phyloP scores from a whole-genome alignment of 2,888 invertebrate species.

The Hartigia nigra region DNA sequence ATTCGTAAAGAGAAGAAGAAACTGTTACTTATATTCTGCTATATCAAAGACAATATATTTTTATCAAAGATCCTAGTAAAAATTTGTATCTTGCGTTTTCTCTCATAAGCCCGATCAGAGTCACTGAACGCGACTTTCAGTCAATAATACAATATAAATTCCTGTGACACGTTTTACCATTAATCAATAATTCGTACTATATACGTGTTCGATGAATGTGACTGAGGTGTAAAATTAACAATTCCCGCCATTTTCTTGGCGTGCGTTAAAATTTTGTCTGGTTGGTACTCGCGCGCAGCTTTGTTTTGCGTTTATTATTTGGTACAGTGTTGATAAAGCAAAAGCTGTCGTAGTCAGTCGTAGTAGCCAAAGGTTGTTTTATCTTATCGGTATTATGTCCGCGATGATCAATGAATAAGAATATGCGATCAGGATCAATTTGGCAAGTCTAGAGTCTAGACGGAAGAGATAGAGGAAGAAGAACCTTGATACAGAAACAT shows the following conservation, averaged over 20 bases:
- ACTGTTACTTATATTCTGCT: neutral
- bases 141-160: neutral
- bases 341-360: neutral
- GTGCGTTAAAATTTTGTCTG: neutral
- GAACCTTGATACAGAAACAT: slow-evolving; percentile 21
- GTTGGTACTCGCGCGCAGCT: neutral
- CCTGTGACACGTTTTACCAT: neutral
- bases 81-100: neutral
- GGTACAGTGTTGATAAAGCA: neutral
- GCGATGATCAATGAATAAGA: neutral
- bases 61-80: neutral
- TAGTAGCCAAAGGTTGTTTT: neutral
- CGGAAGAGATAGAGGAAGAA: neutral
- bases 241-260: neutral
- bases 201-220: neutral
- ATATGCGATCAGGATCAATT: neutral
- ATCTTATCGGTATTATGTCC: neutral
- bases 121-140: neutral
- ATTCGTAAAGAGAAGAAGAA: neutral
- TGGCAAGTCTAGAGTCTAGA: neutral
- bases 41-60: neutral
- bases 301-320: neutral
- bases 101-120: no score
- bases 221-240: neutral
- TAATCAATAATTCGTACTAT: no score